Base-by-base conservation (phyloP, 2,113 vertebrate genomes). In the Nothocercus nigrocapillus region DNA sequence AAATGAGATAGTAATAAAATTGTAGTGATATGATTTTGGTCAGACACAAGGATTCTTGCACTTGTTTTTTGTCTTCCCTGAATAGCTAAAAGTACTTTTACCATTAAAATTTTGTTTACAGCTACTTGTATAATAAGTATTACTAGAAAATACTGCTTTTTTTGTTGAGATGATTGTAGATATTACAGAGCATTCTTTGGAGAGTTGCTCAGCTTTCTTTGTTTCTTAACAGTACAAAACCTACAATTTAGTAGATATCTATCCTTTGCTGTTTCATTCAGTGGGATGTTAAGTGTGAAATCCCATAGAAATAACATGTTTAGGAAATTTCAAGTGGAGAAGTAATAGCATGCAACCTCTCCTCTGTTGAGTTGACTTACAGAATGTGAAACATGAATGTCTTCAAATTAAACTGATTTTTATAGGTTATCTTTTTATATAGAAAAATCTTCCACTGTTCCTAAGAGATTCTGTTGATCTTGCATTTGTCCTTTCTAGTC, bases 41-140 rank as follows among this genome's bases (percentile, higher is more conserved):
- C 11, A 68, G 49, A 45, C 12, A 54, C 11, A 51, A 84, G 7
- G 14, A 28, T 42, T 94, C 42, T 36, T 58, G 21, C 11, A 25
- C 6, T 5, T 44, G 13, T 15, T 17, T 22, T 9, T 63, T 36
- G 28, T 10, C 1, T 16, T 5, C 2, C 6, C 2, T 18, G 32
- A 54, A 40, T 9, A 28, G 5, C 8, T 89, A 53, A 72, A 79
- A 70, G 77, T 13, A 1, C 30, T 70, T 34, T 85, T 30, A 10
- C 7, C 13, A 7, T 27, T 27, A 6, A 62, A 13, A 8, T 40
- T 24, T 53, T 44, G 3, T 64, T 64, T 76, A 38, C 20, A 74
- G 45, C 7, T 61, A n/a, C 30, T n/a, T 69, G 34, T 51, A 28
- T 68, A 14, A 42, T 24, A 34, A 80, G 44, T 8, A 5, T 3